Base-by-base conservation (phyloP, 2,888 invertebrate species). In the Argyresthia goedartella region DNA sequence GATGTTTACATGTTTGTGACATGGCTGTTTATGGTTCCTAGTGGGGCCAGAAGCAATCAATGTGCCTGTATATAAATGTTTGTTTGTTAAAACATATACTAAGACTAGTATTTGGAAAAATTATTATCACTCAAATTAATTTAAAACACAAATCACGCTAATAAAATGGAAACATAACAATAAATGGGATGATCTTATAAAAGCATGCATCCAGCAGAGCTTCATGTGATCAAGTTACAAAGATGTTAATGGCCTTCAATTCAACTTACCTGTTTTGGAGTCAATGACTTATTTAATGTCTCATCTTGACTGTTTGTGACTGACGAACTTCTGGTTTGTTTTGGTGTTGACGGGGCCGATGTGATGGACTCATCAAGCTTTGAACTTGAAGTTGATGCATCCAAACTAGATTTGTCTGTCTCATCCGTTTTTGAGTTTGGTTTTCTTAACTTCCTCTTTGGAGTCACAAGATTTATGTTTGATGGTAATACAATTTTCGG, bases 191-290 rank as follows among this genome's bases (percentile, higher is more conserved):
- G 6, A 25, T 25, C 2, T 25, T 25, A 25, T 25, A 25, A 25
- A 4, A 25, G 3, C 25, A 25, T 4, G 25, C 6, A 25, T 25
- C 6, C 25, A 25, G 25, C 25, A 25, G 25, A 25, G 25, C 25
- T 25, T 25, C 25, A 25, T 25, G 25, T 25, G 6, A 25, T 25
- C 25, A 25, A 25, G 25, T 25, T 6, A 25, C 25, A 25, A 25
- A 25, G 25, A 4, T 25, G 25, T 25, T 4, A 25, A 25, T 25
- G 2, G 25, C 25, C 39, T 39, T 11, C 9, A 39, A 39, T n/a
- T 46, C 7, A n/a, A 45, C 33, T 61, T 63, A 80, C 85, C 67
- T 81, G 82, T 64, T 81, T 85, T 0, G 85, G 85, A 51, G 85
- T 85, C 53, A 80, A 58, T 56, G 52, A 54, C 8, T 10, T 42